A percentile compares a stretch with the other conserved stretches of the same genome.
Conservation (phyloP, 2,888 invertebrate species). For the Globia sparganii region DNA sequence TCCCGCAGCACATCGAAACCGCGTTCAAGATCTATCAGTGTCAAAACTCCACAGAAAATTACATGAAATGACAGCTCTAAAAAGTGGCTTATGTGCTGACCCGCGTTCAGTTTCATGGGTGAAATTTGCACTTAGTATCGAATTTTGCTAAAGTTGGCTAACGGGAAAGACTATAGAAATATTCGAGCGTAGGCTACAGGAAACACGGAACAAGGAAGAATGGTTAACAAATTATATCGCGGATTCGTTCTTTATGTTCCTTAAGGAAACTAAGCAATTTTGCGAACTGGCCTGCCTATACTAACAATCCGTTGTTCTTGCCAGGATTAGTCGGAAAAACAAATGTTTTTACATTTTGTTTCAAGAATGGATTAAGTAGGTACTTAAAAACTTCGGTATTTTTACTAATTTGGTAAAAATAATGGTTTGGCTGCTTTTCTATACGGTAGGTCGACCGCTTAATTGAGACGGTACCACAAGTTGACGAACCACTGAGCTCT, state of each 20-base stretch:
- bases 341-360: slow-evolving; percentile 2
- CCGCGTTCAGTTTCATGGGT: not conserved
- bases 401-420: not conserved
- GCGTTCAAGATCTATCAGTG: no score
- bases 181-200: not conserved
- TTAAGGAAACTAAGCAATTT: slow-evolving; percentile 40
- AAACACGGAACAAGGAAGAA: slow-evolving; percentile 30
- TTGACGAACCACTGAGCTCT: no score
- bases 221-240: not conserved
- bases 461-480: no score
- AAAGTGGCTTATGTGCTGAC: not conserved
- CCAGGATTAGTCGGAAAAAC: not conserved
- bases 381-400: not conserved
- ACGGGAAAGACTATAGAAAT: not conserved
- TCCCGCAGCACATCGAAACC: no score
- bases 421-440: not conserved
- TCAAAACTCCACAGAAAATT: no score
- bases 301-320: not conserved
- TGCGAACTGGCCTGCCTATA: not conserved
- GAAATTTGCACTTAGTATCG: not conserved
- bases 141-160: not conserved
- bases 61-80: not conserved
- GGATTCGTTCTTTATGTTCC: not conserved
- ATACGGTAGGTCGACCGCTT: no score
- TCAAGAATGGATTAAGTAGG: slow-evolving; percentile 4